Conservation (phyloP, 2,113 vertebrate species). For the Ciconia maguari region DNA sequence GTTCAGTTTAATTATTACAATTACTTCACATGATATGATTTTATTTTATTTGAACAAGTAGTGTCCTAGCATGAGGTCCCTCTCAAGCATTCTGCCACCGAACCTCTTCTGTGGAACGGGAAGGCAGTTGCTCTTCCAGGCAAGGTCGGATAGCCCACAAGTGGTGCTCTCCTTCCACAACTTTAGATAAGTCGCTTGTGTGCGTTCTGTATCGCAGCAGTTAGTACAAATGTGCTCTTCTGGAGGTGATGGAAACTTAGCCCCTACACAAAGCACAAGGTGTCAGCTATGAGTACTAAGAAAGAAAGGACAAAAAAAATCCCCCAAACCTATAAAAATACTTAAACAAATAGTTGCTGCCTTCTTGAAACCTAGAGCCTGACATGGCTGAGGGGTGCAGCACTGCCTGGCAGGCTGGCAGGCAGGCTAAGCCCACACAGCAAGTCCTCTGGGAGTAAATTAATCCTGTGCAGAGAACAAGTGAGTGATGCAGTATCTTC, state of each 20-base stretch:
- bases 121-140: not conserved
- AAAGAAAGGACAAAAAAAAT: not conserved
- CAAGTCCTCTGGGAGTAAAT: not conserved
- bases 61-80: not conserved
- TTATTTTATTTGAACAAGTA: not conserved
- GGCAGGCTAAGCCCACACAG: not conserved
- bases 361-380: not conserved
- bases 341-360: not conserved
- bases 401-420: not conserved
- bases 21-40: not conserved
- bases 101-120: not conserved
- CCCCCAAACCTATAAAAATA: not conserved
- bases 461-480: not conserved
- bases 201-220: fast-evolving
- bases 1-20: not conserved
- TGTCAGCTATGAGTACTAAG: not conserved
- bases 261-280: not conserved
- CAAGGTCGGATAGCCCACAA: not conserved
- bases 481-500: not conserved
- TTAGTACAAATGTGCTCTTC: not conserved
- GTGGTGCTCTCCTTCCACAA: not conserved
- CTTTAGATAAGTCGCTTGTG: not conserved
- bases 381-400: not conserved
- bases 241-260: not conserved
- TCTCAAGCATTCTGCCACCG: not conserved